These are phyloP conservation scores for Oreochromis tanganicae DNA, from an alignment of 2,113 vertebrate genomes.

Conservation along the genomic window DNA sequence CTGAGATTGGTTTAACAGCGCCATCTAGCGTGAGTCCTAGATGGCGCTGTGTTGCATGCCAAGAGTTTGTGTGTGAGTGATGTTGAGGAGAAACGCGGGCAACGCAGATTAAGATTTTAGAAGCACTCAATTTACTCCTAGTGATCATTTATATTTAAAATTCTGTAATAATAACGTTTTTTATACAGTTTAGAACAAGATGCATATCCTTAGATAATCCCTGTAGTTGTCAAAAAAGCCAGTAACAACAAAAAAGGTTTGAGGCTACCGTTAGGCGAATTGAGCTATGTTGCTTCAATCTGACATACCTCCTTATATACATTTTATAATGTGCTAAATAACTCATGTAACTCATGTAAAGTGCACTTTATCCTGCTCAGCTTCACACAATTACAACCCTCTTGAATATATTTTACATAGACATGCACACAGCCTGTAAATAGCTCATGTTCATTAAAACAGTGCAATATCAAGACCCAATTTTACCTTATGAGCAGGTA, in stretches of 20 bases:
- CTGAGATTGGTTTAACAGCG: constrained; percentile 2
- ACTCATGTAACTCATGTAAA: neutral
- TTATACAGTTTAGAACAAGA: neutral
- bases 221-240: neutral
- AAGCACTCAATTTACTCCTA: neutral
- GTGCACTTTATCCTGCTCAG: neutral
- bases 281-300: neutral
- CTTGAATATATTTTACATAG: neutral
- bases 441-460: neutral
- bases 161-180: neutral
- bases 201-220: neutral
- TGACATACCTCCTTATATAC: neutral
- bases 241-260: neutral
- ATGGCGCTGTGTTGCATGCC: neutral
- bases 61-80: neutral
- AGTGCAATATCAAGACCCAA: neutral
- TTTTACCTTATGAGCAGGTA: rapidly evolving
- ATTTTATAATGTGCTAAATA: neutral
- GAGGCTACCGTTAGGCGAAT: no score
- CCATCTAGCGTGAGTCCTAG: constrained; percentile 41
- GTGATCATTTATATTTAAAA: neutral
- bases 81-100: neutral
- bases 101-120: neutral
- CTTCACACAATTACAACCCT: neutral
- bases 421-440: neutral